These are phyloP conservation scores for Raja brachyura DNA, from an alignment of 2,113 vertebrate genomes.

Conservation along the genomic window DNA sequence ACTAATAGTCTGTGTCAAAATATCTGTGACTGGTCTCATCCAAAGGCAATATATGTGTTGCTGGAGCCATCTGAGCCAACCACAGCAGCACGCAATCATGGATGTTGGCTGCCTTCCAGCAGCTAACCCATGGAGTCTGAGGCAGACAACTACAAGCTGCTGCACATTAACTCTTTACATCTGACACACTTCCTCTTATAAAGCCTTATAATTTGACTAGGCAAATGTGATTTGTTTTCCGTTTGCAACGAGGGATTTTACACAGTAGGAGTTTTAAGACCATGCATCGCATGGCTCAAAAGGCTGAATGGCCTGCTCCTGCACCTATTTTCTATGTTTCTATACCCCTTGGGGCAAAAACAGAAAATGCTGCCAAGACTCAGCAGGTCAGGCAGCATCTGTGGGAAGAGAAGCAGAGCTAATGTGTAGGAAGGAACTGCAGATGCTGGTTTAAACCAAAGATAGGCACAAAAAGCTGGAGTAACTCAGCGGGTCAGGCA, in stretches of 20 bases:
- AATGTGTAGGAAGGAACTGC: no score
- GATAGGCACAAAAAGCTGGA: no score
- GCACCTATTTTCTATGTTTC: no score
- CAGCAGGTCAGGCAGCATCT: no score
- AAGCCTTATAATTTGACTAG: no score
- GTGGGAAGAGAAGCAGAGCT: no score
- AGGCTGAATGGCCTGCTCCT: no score
- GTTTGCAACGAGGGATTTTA: background rate
- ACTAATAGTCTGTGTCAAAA: conserved; percentile 30
- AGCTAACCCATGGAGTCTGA: background rate
- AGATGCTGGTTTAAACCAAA: no score
- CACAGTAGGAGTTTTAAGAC: background rate
- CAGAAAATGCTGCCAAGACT: no score
- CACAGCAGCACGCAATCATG: conserved; percentile 6
- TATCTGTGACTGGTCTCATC: conserved; percentile 20
- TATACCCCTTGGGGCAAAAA: background rate
- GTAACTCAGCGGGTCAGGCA: no score
- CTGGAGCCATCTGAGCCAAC: conserved; percentile 27
- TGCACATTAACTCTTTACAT: background rate
- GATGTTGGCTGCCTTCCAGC: background rate
- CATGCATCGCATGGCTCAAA: background rate
- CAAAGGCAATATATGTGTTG: conserved; percentile 30
- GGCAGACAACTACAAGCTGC: background rate
- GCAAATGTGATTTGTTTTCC: background rate
- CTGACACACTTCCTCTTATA: no score